Evolutionary conservation across 1,140 invertebrate species (phyloP).

Genomic region (Drusus annulatus): DNA sequence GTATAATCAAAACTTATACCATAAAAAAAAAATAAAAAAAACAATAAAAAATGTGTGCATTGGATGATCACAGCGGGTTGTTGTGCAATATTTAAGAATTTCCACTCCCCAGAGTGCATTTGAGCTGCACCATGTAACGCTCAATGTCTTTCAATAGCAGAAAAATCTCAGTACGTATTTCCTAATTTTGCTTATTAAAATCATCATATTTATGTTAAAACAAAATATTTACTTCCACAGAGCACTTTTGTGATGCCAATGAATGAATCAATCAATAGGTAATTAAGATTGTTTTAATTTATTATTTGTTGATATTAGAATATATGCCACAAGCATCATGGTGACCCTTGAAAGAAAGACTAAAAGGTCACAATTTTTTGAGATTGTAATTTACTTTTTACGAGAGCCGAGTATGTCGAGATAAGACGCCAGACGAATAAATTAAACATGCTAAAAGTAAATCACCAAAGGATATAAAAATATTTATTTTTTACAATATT

Average conservation of each 20-base stretch:
- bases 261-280: background rate
- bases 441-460: background rate
- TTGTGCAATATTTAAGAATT: too few species aligned
- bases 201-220: too few species aligned
- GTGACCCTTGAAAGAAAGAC: constrained; percentile 8
- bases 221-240: background rate
- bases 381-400: background rate
- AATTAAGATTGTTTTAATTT: background rate
- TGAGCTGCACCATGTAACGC: too few species aligned
- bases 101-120: too few species aligned
- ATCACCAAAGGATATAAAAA: background rate
- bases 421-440: background rate
- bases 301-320: too few species aligned
- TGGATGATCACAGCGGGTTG: too few species aligned
- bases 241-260: background rate
- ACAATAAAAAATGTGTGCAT: too few species aligned
- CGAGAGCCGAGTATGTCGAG: background rate
- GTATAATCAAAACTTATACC: too few species aligned
- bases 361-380: constrained; percentile 11
- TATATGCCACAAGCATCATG: background rate
- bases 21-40: too few species aligned
- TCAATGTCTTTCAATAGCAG: too few species aligned
- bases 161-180: too few species aligned
- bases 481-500: background rate
- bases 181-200: too few species aligned